phyloP scores from a whole-genome alignment of 2,888 invertebrate species.

The Synergus japonicus region DNA sequence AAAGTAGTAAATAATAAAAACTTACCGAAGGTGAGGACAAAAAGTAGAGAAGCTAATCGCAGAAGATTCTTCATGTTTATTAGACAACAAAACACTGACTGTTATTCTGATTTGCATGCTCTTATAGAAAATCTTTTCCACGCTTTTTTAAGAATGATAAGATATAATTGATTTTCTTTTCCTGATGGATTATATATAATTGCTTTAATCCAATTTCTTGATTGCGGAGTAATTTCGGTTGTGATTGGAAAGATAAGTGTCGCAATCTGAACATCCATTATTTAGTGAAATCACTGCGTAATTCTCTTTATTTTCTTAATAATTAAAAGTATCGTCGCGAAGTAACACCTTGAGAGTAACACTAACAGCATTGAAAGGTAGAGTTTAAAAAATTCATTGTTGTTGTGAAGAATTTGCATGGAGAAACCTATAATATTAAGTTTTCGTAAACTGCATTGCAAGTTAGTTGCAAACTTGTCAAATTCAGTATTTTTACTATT shows the following conservation, averaged over 20 bases:
- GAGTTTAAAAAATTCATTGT: background rate
- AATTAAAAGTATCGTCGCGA: no score
- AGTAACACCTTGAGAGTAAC: background rate
- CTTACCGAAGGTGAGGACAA: background rate
- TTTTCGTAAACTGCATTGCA: no score
- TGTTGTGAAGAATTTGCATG: background rate
- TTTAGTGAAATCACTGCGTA: background rate
- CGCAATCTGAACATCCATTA: background rate
- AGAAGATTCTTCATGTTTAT: conserved; percentile 15
- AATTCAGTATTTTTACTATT: no score
- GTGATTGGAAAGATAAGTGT: background rate
- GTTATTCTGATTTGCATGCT: background rate
- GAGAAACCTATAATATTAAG: no score
- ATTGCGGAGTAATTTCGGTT: background rate
- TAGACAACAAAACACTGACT: background rate
- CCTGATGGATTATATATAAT: background rate
- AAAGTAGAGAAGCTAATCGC: background rate
- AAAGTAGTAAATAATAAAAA: background rate
- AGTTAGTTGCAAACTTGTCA: no score
- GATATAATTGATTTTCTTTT: conserved; percentile 6
- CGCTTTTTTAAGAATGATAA: background rate
- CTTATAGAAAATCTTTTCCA: background rate
- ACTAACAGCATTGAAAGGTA: background rate
- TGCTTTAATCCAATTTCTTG: background rate
- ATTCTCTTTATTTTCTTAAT: background rate